Conservation (phyloP, 2,888 invertebrate species). For the Mesoligia furuncula region DNA sequence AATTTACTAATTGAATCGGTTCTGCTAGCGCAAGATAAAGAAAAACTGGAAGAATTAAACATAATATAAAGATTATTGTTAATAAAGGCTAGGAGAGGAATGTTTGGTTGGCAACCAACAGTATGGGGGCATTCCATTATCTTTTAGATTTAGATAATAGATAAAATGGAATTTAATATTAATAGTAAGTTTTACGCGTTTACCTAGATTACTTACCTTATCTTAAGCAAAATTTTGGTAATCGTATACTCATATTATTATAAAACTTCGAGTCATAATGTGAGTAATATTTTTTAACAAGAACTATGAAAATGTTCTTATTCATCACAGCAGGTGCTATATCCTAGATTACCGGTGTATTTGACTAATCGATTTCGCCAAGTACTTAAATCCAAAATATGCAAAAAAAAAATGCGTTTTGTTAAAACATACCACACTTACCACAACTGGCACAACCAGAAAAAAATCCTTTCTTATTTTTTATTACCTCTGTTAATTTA, state of each 20-base stretch:
- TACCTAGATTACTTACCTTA: conserved; percentile 6
- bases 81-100: too few species aligned
- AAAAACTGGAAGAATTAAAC: too few species aligned
- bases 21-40: too few species aligned
- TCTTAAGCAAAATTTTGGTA: not conserved
- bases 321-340: not conserved
- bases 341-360: not conserved
- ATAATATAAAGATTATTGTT: too few species aligned
- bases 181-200: not conserved
- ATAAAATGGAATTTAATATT: not conserved
- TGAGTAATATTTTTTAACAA: not conserved
- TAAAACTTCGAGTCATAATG: not conserved
- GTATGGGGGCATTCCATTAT: not conserved
- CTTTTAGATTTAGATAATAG: not conserved
- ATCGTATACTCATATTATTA: not conserved
- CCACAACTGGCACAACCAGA: not conserved
- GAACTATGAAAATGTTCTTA: not conserved
- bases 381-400: not conserved
- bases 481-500: not conserved
- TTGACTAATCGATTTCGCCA: not conserved
- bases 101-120: not conserved
- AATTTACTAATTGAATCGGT: too few species aligned
- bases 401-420: not conserved
- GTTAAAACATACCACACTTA: not conserved
- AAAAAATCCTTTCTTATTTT: not conserved